phyloP scores from a whole-genome alignment of 2,888 invertebrate genomes.

The Apamea epomidion region DNA sequence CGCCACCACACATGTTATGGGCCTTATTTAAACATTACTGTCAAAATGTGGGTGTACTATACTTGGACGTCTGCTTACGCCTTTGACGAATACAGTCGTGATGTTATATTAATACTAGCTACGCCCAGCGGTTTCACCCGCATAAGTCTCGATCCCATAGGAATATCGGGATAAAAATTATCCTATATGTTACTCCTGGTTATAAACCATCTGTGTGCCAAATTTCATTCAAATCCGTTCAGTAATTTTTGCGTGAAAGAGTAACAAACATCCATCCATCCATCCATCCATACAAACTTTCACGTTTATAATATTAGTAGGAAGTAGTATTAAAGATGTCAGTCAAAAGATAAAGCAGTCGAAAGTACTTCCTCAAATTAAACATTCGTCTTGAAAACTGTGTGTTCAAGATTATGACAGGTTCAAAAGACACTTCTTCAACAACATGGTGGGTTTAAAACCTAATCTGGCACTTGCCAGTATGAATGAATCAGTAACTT shows the following conservation, averaged over 20 bases:
- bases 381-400: background rate
- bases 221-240: too few species aligned
- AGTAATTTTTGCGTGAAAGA: too few species aligned
- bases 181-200: too few species aligned
- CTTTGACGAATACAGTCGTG: background rate
- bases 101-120: slow-evolving; percentile 6
- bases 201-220: too few species aligned
- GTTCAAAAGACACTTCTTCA: slow-evolving; percentile 6
- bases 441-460: background rate
- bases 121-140: too few species aligned
- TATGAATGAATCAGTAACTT: background rate
- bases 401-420: slow-evolving; percentile 4
- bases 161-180: too few species aligned
- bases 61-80: background rate
- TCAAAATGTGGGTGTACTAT: background rate
- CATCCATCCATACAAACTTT: too few species aligned
- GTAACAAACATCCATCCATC: too few species aligned
- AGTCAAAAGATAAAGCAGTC: slow-evolving; percentile 3
- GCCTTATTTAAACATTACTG: background rate
- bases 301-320: too few species aligned
- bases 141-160: too few species aligned
- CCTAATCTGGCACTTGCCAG: background rate
- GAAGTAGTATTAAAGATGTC: background rate
- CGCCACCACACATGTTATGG: background rate
- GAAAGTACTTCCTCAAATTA: slow-evolving; percentile 1